Evolutionary conservation across 2,113 vertebrate species (phyloP), one percentile per base, ranked within the genome.

Genomic region (Strix uralensis): DNA sequence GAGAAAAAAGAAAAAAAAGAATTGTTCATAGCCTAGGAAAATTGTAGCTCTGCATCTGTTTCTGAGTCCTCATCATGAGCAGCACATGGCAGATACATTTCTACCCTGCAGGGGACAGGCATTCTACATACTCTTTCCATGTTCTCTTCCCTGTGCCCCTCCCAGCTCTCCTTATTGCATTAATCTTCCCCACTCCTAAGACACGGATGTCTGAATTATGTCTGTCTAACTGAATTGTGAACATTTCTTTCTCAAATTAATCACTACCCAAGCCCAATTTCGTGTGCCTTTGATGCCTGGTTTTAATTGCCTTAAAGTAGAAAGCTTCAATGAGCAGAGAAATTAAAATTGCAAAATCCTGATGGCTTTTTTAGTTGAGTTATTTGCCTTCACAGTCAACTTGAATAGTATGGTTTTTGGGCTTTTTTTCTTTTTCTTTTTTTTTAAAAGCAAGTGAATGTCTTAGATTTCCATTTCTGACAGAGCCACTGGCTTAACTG

Each of bases 221-320:
- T 83, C 74, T 78, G 74, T 88, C 72, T 69, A 90, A 52, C 71
- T 88, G 80, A 88, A 73, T 62, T 91, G 52, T 62, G 63, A 91
- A 88, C n/a, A 1, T 17, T 94, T 91, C 94, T 88, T 88, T 91
- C 12, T 16, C 90, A 95, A 83, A 93, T 83, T 96, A 90, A 92
- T 97, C 91, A 92, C 89, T 95, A 66, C 52, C n/a, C 72, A 62
- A 54, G 71, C 63, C 67, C 51, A 80, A n/a, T 96, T 90, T 72
- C 81, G 29, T 82, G 42, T 93, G 89, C 63, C 78, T 97, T 97
- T 96, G 95, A 94, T 94, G 90, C 88, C 75, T 96, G 32, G 6
- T 69, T 90, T 97, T 98, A 96, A 98, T 97, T 97, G 93, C 94
- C 75, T 97, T 94, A 69, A 95, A 96, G 77, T 80, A 72, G 94